Evolutionary conservation across 2,888 invertebrate species (phyloP).

Genomic region (Meliscaeva auricollis): DNA sequence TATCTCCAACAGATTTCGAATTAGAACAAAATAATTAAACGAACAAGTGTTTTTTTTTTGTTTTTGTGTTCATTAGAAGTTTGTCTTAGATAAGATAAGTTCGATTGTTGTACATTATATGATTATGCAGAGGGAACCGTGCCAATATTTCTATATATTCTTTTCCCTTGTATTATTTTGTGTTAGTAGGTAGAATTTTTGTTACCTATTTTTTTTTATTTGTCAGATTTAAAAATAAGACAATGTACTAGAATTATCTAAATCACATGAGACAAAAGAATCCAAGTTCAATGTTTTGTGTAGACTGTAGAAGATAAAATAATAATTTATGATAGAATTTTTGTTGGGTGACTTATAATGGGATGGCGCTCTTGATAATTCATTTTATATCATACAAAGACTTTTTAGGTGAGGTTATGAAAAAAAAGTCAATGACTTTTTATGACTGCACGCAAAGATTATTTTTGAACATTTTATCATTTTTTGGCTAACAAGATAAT

Average conservation of each 20-base stretch:
- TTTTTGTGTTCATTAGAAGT: too few species aligned
- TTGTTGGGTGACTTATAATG: background rate
- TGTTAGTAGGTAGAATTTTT: background rate
- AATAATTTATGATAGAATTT: background rate
- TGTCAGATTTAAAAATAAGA: background rate
- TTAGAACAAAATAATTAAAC: background rate
- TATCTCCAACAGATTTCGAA: background rate
- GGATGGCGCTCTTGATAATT: background rate
- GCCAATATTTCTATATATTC: background rate
- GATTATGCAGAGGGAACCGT: slow-evolving; percentile 13
- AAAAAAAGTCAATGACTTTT: slow-evolving; percentile 17
- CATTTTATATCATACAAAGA: background rate
- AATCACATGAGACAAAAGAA: background rate
- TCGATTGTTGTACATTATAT: background rate
- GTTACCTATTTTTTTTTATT: background rate
- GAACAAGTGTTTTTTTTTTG: background rate
- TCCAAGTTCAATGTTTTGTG: background rate
- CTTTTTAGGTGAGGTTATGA: slow-evolving; percentile 5
- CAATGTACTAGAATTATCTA: background rate
- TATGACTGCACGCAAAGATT: background rate
- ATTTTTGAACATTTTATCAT: background rate
- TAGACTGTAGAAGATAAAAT: too few species aligned
- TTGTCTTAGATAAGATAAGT: slow-evolving; percentile 32
- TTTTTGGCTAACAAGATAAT: slow-evolving; percentile 21
- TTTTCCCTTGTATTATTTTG: background rate